These are phyloP conservation scores for Drosophila rhopaloa DNA, from an alignment of 1,140 invertebrate genomes.

Conservation along the genomic window DNA sequence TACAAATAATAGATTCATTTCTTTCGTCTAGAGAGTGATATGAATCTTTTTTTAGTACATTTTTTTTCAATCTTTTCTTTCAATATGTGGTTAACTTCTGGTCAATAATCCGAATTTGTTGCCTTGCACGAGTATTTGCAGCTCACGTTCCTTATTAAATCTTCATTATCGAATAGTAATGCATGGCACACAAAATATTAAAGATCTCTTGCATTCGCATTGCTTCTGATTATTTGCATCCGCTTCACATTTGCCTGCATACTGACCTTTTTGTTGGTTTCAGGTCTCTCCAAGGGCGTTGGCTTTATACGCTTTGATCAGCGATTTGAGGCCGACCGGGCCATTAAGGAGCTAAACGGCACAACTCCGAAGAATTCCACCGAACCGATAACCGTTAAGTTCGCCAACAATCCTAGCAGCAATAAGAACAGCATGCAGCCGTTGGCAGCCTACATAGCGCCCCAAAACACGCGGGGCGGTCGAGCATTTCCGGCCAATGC, in stretches of 20 bases:
- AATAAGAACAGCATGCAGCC: constrained; percentile 96
- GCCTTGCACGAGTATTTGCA: background rate
- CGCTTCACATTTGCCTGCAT: constrained; percentile 1
- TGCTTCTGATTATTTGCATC: background rate
- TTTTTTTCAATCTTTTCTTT: background rate
- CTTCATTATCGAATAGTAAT: background rate
- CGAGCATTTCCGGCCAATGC: constrained; percentile 91
- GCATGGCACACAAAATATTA: background rate
- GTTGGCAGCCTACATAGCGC: constrained; percentile 95
- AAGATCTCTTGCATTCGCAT: background rate
- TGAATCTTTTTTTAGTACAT: too few relatives aligned
- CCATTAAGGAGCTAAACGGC: constrained; percentile 99
- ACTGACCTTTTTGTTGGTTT: constrained; percentile 12
- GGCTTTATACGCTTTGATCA: constrained; percentile 99
- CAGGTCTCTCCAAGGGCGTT: constrained; percentile 99
- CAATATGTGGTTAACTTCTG: background rate
- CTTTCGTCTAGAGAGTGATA: too few relatives aligned
- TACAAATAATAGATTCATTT: too few relatives aligned
- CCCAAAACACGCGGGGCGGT: constrained; percentile 87
- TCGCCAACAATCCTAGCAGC: constrained; percentile 99
- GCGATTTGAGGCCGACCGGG: constrained; percentile 97
- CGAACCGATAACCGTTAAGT: constrained; percentile 99
- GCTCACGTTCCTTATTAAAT: background rate
- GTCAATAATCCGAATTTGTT: background rate
- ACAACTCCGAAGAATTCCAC: constrained; percentile 97